Evolutionary conservation across 2,888 invertebrate genomes (phyloP), one percentile per base, ranked within the genome.

Genomic region (Hyposoter didymator): DNA sequence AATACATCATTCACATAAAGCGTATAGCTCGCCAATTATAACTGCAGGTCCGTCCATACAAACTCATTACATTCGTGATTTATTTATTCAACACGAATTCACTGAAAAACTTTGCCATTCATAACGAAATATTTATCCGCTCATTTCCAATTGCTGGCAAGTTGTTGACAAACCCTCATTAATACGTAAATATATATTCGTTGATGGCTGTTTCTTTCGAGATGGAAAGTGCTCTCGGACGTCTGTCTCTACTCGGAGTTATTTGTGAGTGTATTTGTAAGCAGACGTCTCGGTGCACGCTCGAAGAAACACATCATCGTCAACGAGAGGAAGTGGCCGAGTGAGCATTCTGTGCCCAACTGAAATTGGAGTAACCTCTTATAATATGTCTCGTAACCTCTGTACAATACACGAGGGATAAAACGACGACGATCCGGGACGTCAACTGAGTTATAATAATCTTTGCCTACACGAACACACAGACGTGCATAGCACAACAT

Each of bases 281-380:
- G 47, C 49, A 70, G 70, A 70, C 49, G 70, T 72, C 72, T 72
- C 72, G 84, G 73, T 82, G 82, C 78, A 84, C 84, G 84, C 82
- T 82, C 82, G 82, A 82, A 84, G 82, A 78, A 84, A 74, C 84
- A 78, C 78, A 78, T 78, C 55, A 84, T 84, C 84, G 81, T 84
- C 82, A 87, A 88, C 89, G 87, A 89, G 89, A 89, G 89, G 89
- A 89, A 89, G 89, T 88, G 88, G 88, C 88, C 87, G 86, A 87
- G 88, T 87, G 87, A 75, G 55, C 72, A 85, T 87, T 86, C 84
- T 89, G 84, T 89, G 86, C 85, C 84, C 79, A 85, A 85, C 74
- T 88, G 84, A 78, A 89, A 89, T 89, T 89, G 88, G 88, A 88
- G 87, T 89, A 87, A 89, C 87, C 88, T 88, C 88, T 88, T 89